phyloP scores from a whole-genome alignment of 2,113 vertebrate genomes.

The Saguinus imperator region DNA sequence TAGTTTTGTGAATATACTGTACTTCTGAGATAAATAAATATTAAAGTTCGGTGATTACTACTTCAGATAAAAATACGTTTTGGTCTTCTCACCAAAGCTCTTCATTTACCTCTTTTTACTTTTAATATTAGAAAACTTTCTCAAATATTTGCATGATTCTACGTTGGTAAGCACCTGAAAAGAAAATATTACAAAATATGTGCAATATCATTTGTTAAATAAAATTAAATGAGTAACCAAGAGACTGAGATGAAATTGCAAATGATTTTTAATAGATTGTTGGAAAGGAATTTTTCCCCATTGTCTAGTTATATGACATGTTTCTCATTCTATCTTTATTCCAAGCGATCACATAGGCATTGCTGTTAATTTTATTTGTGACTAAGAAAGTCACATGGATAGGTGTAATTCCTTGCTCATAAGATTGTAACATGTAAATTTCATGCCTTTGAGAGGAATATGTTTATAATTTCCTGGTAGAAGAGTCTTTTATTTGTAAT shows the following conservation, averaged over 20 bases:
- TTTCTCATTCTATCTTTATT: neutral
- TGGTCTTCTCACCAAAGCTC: neutral
- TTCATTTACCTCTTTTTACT: neutral
- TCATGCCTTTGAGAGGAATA: neutral
- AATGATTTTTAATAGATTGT: neutral
- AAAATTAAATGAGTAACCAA: neutral
- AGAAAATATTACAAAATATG: conserved; percentile 20
- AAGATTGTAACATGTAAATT: neutral
- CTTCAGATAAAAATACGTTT: neutral
- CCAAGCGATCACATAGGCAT: neutral
- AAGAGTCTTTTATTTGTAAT: neutral
- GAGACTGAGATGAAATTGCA: neutral
- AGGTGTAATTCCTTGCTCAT: neutral
- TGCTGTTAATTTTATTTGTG: neutral
- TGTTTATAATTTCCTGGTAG: neutral
- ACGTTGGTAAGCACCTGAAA: neutral
- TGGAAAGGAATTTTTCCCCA: neutral
- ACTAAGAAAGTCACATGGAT: neutral
- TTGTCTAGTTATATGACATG: neutral
- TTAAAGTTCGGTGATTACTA: neutral
- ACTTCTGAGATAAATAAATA: neutral
- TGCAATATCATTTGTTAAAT: neutral
- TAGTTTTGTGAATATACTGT: neutral
- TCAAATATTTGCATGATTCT: neutral
- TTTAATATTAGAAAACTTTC: neutral